Evolutionary conservation across 1,140 invertebrate species (phyloP).

Genomic region (Anastrepha ludens): DNA sequence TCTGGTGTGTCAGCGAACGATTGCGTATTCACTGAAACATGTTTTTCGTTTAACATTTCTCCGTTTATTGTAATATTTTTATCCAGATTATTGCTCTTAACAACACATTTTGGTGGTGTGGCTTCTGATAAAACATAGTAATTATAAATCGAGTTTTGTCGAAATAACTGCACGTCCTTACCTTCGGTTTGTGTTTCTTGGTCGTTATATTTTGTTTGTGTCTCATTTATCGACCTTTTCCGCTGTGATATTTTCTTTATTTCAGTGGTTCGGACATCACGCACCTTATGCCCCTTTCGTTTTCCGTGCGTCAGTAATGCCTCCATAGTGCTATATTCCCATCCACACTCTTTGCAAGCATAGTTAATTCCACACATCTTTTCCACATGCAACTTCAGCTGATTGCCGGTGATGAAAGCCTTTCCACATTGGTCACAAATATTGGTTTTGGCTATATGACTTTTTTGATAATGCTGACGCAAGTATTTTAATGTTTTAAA

Average conservation of each 20-base stretch:
- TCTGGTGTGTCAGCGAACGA: not conserved
- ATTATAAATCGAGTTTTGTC: not conserved
- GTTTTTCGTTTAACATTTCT: constrained; percentile 1
- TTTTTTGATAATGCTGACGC: constrained; percentile 78
- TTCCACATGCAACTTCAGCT: constrained; percentile 74
- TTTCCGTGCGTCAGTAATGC: constrained; percentile 78
- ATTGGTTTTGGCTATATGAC: constrained; percentile 77
- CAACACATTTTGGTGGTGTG: not conserved
- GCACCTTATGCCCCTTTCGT: constrained; percentile 75
- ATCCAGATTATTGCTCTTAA: too few species aligned
- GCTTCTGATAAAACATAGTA: not conserved
- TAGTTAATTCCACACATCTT: constrained; percentile 77
- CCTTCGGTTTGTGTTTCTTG: constrained; percentile 44
- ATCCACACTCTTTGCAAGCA: constrained; percentile 75
- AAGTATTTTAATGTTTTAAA: constrained; percentile 70
- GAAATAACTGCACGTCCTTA: not conserved
- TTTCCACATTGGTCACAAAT: constrained; percentile 76
- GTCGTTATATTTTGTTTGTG: not conserved
- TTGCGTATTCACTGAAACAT: constrained; percentile 8
- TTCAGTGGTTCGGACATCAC: not conserved
- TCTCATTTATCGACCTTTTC: not conserved
- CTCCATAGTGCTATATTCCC: constrained; percentile 77
- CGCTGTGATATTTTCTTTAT: not conserved
- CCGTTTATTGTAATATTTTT: too few species aligned
- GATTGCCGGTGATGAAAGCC: constrained; percentile 76